phyloP scores from a whole-genome alignment of 2,797 vertebrate genomes.

The Iguana delicatissima region DNA sequence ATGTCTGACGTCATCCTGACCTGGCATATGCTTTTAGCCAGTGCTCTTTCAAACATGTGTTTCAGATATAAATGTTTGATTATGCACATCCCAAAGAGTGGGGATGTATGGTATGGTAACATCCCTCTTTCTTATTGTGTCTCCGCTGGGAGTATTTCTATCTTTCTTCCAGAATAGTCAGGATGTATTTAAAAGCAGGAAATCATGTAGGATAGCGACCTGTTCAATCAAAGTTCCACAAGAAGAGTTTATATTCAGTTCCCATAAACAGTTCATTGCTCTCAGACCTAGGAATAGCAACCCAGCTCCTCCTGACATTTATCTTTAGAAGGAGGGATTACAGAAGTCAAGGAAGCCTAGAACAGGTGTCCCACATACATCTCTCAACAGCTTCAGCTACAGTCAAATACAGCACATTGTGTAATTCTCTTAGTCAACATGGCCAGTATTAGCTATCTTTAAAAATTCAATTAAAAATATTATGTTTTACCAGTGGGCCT shows the following conservation, averaged over 20 bases:
- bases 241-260: background rate
- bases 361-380: background rate
- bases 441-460: background rate
- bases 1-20: no score
- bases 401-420: background rate
- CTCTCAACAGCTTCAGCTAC: conserved; percentile 10
- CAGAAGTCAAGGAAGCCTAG: background rate
- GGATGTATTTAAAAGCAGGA: background rate
- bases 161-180: background rate
- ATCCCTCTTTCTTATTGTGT: background rate
- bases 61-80: no score
- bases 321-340: background rate
- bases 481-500: conserved; percentile 4
- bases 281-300: background rate
- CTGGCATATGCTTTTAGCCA: no score
- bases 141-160: background rate
- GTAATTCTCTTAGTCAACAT: background rate
- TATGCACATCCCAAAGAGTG: no score
- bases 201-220: background rate
- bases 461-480: conserved; percentile 37
- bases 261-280: background rate
- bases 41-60: no score
- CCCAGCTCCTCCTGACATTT: background rate
- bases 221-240: background rate
- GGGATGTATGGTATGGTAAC: no score